Evolutionary conservation across 2,888 invertebrate species (phyloP).

Genomic region (Drosophila aldrichi): DNA sequence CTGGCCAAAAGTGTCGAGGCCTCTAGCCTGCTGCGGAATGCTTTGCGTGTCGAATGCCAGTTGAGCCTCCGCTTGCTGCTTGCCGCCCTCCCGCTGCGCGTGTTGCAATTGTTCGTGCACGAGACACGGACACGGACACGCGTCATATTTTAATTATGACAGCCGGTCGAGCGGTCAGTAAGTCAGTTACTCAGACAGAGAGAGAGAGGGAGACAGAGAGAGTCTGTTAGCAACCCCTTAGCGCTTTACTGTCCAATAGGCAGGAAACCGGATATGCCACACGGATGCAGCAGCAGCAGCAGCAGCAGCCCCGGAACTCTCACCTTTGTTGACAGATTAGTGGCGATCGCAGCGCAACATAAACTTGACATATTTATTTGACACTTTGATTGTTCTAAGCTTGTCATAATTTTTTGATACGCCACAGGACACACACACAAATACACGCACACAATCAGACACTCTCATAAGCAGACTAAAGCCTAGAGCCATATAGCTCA

Average conservation of each 20-base stretch:
- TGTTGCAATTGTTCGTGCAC: conserved; percentile 65
- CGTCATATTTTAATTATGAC: conserved; percentile 82
- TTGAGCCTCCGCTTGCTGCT: conserved; percentile 25
- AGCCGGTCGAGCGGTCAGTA: conserved; percentile 63
- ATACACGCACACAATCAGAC: neutral
- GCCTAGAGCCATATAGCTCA: conserved; percentile 40
- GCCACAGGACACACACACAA: conserved; percentile 10
- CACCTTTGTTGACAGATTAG: conserved; percentile 77
- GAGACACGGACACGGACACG: conserved; percentile 70
- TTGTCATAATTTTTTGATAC: conserved; percentile 59
- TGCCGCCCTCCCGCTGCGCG: conserved; percentile 36
- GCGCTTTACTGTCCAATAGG: conserved; percentile 45
- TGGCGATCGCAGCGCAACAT: conserved; percentile 58
- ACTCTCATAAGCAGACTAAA: conserved; percentile 32
- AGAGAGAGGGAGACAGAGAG: neutral
- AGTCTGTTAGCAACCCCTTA: conserved; percentile 49
- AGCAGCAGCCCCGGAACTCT: conserved; percentile 33
- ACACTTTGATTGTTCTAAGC: conserved; percentile 77
- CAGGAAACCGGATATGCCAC: conserved; percentile 67
- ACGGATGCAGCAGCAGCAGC: conserved; percentile 23
- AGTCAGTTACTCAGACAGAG: conserved; percentile 34
- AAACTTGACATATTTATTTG: conserved; percentile 80
- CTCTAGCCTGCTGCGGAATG: conserved; percentile 34
- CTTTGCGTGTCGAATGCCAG: conserved; percentile 72
- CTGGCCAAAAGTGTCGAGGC: conserved; percentile 32